phyloP scores from a whole-genome alignment of 1,140 invertebrate genomes.

The Archegozetes longisetosus region DNA sequence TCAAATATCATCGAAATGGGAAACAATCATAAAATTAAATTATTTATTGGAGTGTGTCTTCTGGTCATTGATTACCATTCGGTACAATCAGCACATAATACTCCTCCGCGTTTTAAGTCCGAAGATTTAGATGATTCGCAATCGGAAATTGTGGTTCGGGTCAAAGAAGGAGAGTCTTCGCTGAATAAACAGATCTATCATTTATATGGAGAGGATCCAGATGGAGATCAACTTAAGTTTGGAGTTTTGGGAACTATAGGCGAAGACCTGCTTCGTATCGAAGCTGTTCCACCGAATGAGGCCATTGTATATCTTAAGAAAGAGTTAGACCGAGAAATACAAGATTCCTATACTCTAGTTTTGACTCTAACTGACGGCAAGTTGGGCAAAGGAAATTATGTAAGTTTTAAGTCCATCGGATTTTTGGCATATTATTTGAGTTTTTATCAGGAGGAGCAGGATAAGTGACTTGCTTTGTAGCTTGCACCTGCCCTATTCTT shows the following conservation, averaged over 20 bases:
- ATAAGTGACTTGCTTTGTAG: neutral
- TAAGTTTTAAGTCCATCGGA: slow-evolving; percentile 33
- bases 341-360: slow-evolving; percentile 71
- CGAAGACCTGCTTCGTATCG: slow-evolving; percentile 63
- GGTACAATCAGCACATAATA: neutral
- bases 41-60: neutral
- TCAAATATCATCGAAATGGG: neutral
- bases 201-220: slow-evolving; percentile 59
- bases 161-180: slow-evolving; percentile 26
- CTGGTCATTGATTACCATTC: neutral
- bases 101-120: slow-evolving; percentile 8
- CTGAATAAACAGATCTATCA: slow-evolving; percentile 65
- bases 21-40: neutral
- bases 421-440: neutral
- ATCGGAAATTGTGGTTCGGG: slow-evolving; percentile 23
- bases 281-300: slow-evolving; percentile 47
- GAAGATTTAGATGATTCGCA: slow-evolving; percentile 6
- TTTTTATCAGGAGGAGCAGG: neutral
- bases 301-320: slow-evolving; percentile 72
- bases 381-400: slow-evolving; percentile 66
- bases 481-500: too few relatives aligned
- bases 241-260: slow-evolving; percentile 56
- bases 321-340: slow-evolving; percentile 68
- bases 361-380: slow-evolving; percentile 74
- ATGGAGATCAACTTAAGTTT: slow-evolving; percentile 65